phyloP scores from a whole-genome alignment of 2,113 vertebrate species.

The Ophthalmolycus amberensis region DNA sequence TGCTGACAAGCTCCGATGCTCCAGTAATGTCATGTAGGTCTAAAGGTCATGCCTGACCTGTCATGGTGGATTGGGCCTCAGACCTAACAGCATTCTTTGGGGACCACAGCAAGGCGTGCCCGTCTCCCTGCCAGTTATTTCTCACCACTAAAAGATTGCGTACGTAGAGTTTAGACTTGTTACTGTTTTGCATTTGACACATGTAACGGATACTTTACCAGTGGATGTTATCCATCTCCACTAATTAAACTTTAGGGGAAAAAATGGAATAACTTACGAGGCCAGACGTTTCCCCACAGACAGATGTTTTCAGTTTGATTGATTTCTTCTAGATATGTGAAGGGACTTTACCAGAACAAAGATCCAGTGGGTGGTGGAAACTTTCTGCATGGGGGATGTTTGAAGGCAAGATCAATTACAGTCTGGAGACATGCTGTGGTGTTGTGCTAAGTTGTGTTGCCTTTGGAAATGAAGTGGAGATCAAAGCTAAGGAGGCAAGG shows the following conservation, averaged over 20 bases:
- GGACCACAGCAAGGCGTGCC: conserved; percentile 51
- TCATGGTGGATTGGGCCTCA: conserved; percentile 71
- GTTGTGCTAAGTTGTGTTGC: conserved; percentile 56
- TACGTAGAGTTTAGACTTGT: conserved; percentile 19
- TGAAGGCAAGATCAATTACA: conserved; percentile 70
- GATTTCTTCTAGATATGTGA: conserved; percentile 44
- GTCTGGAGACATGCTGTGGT: conserved; percentile 50
- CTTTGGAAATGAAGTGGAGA: conserved; percentile 55
- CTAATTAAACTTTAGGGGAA: conserved; percentile 27
- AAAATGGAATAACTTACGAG: conserved; percentile 24
- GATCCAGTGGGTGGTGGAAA: conserved; percentile 52
- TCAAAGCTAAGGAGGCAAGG: conserved; percentile 56
- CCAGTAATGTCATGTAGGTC: conserved; percentile 75
- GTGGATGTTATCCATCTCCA: conserved; percentile 38
- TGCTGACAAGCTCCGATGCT: conserved; percentile 78
- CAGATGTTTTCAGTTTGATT: conserved; percentile 53
- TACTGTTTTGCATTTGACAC: conserved; percentile 23
- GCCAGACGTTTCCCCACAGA: conserved; percentile 24
- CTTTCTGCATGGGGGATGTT: conserved; percentile 54
- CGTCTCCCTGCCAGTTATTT: conserved; percentile 52
- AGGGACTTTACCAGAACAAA: too few relatives aligned
- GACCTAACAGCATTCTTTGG: conserved; percentile 66
- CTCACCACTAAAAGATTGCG: conserved; percentile 37
- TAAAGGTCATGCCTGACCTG: conserved; percentile 76
- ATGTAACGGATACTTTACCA: conserved; percentile 32